These are phyloP conservation scores for Pseudobourletiella spinata DNA, from an alignment of 1,140 invertebrate genomes.

Conservation along the genomic window DNA sequence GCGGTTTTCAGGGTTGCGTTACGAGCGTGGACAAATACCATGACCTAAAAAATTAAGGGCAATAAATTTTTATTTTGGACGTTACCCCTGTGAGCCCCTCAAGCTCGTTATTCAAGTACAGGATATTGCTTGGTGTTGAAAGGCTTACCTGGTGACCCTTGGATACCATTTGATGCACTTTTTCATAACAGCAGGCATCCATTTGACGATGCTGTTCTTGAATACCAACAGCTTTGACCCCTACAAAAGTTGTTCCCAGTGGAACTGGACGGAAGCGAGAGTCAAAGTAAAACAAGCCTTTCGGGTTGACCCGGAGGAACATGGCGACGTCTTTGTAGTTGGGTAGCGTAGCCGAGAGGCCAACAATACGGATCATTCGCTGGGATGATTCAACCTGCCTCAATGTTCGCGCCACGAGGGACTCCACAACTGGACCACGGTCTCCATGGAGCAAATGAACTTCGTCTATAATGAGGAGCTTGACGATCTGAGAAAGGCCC, in stretches of 20 bases:
- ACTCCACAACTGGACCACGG: conserved; percentile 94
- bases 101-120: no score
- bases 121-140: no score
- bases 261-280: conserved; percentile 92
- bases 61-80: no score
- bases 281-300: conserved; percentile 96
- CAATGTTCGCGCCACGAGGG: conserved; percentile 88
- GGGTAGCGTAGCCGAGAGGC: conserved; percentile 92
- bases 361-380: conserved; percentile 95
- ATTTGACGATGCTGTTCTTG: conserved; percentile 72
- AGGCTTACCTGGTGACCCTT: conserved; percentile 78
- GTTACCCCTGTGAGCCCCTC: no score
- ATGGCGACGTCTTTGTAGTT: conserved; percentile 95
- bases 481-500: conserved; percentile 79
- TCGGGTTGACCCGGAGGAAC: conserved; percentile 88
- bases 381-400: conserved; percentile 90
- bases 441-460: conserved; percentile 96
- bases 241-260: conserved; percentile 82
- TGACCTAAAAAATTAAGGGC: conserved; percentile 54
- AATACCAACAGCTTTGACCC: conserved; percentile 70
- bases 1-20: conserved; percentile 90
- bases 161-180: conserved; percentile 74
- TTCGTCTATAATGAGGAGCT: conserved; percentile 95
- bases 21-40: conserved; percentile 98
- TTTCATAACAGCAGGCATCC: conserved; percentile 90